Conservation (phyloP, 2,113 vertebrate species). For the Maylandia zebra region DNA sequence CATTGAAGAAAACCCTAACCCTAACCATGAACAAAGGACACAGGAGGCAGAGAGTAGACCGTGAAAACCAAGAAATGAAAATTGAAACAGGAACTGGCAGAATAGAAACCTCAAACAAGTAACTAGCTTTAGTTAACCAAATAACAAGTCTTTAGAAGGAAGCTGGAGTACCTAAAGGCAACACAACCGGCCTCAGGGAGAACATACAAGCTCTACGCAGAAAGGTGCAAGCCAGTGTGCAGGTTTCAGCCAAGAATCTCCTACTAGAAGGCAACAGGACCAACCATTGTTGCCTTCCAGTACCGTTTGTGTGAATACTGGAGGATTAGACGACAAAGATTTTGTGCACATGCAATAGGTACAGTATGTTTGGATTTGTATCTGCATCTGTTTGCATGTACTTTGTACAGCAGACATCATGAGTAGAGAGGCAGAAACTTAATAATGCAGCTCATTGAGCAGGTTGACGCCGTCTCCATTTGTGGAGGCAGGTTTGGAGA, state of each 20-base stretch:
- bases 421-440: constrained; percentile 41
- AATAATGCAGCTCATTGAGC: constrained; percentile 69
- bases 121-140: not conserved
- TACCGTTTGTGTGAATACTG: not conserved
- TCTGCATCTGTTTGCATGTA: not conserved
- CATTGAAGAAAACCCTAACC: not conserved
- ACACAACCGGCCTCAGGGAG: not conserved
- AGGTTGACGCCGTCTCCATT: constrained; percentile 59
- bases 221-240: not conserved
- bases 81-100: not conserved
- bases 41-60: not conserved
- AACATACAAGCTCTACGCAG: not conserved
- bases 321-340: not conserved
- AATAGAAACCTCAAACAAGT: not conserved
- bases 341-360: not conserved
- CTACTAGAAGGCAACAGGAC: not conserved
- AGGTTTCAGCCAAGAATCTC: not conserved
- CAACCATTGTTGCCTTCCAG: not conserved
- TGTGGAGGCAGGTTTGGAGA: constrained; percentile 74
- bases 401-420: not conserved
- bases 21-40: not conserved
- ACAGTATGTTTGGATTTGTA: not conserved
- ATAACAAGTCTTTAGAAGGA: not conserved
- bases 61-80: not conserved
- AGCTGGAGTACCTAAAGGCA: not conserved